Percentiles rank a stretch among this genome's conserved stretches.
These are phyloP conservation scores for Lasioglossum leucozonium DNA, from an alignment of 2,888 invertebrate genomes.

Conservation along the genomic window DNA sequence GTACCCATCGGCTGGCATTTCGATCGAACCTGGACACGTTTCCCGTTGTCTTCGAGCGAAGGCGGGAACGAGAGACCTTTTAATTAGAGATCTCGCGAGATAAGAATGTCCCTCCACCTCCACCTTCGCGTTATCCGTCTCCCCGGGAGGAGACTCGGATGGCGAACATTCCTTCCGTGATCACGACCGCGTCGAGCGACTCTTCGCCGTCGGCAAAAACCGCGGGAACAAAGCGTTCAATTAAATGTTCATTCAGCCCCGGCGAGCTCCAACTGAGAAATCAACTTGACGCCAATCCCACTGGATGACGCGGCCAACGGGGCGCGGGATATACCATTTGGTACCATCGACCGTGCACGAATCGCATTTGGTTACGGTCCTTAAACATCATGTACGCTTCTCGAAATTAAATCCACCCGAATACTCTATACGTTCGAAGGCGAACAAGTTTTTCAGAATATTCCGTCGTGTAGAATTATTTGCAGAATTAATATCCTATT, in stretches of 20 bases:
- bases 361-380: conserved; percentile 5
- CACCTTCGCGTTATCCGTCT: conserved; percentile 54
- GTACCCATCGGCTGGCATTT: conserved; percentile 33
- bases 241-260: conserved; percentile 56
- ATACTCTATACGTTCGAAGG: no score
- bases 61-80: conserved; percentile 74
- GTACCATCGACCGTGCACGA: conserved; percentile 4
- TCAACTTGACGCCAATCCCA: conserved; percentile 52
- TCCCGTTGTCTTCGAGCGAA: conserved; percentile 43
- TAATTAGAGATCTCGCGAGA: conserved; percentile 76
- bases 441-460: no score
- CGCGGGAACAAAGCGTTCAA: conserved; percentile 66
- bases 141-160: conserved; percentile 15
- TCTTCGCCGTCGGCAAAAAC: conserved; percentile 51
- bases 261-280: conserved; percentile 43
- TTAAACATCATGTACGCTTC: conserved; percentile 2
- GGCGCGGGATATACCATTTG: not conserved
- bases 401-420: conserved; percentile 10
- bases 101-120: conserved; percentile 58
- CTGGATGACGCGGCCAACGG: conserved; percentile 5
- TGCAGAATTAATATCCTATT: no score
- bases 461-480: no score
- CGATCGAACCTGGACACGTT: conserved; percentile 27
- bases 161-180: conserved; percentile 62
- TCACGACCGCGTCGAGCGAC: conserved; percentile 25